These are phyloP conservation scores for Caenorhabditis wallacei DNA, from an alignment of 2,888 invertebrate genomes.

Conservation along the genomic window DNA sequence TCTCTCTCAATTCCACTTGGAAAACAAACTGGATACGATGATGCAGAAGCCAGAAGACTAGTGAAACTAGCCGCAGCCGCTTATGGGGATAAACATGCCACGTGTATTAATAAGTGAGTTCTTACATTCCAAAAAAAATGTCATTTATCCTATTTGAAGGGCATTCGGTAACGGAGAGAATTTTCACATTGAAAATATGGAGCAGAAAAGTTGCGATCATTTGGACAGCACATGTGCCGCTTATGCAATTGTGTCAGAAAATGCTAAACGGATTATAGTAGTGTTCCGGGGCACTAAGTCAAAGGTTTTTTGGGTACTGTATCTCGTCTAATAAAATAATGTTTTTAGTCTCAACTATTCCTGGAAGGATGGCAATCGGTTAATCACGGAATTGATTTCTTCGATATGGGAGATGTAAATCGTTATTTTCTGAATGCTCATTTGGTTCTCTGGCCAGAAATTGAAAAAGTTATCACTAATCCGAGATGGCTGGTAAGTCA, in stretches of 20 bases:
- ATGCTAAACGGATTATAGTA: constrained; percentile 70
- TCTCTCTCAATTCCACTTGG: constrained; percentile 48
- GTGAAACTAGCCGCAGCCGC: constrained; percentile 77
- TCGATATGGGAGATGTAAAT: constrained; percentile 79
- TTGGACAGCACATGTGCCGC: constrained; percentile 75
- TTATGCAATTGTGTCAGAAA: constrained; percentile 73
- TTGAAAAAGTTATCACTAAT: constrained; percentile 73
- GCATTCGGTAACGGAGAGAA: constrained; percentile 55
- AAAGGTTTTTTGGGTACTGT: constrained; percentile 18
- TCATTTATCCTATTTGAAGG: too few relatives aligned
- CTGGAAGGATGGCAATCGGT: constrained; percentile 78
- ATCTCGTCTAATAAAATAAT: too few relatives aligned
- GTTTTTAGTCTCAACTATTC: constrained; percentile 71
- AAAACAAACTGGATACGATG: constrained; percentile 74
- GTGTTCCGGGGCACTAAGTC: constrained; percentile 77
- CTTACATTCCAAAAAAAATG: constrained; percentile 1
- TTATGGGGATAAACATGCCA: constrained; percentile 73
- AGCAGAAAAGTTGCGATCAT: constrained; percentile 69
- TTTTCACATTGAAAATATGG: constrained; percentile 57
- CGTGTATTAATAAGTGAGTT: constrained; percentile 74
- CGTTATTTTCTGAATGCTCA: constrained; percentile 79
- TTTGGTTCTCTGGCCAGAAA: constrained; percentile 77
- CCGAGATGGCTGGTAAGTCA: constrained; percentile 69
- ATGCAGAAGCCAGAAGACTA: constrained; percentile 73
- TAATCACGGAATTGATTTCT: constrained; percentile 76